Base-by-base conservation (phyloP, 1,140 invertebrate genomes). In the Drosophila kurseongensis region DNA sequence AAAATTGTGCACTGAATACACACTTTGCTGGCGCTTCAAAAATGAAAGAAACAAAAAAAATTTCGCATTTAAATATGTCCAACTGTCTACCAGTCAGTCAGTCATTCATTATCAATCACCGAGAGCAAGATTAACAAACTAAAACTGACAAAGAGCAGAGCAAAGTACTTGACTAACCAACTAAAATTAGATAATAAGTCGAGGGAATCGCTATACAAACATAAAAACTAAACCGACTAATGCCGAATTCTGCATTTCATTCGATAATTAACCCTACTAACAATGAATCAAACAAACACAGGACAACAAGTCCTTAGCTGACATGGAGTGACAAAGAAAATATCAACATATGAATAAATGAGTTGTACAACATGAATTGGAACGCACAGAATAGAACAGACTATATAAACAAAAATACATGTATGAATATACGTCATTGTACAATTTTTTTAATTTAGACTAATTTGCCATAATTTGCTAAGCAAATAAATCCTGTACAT, bases 401-500 rank as follows among this genome's bases (percentile, higher is more conserved):
- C 48, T 60, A 29, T 32, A 51, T 44, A 54, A 41, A 60, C 14
- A 44, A n/a, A 38, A 35, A 67, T 42, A 59, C 14, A 29, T 23
- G n/a, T 48, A 52, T 51, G 27, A 32, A 69, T 36, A 68, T 29
- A 18, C 50, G 32, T 55, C n/a, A 54, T 48, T 76, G 59, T 74
- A 78, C 38, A 35, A 66, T 58, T 54, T 69, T 61, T 57, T 82
- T 69, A 79, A 63, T 79, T 54, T 88, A 89, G 84, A 90, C 58
- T 89, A 81, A 81, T 88, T 72, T 90, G 86, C 86, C 86, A 90
- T 90, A 90, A 90, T 90, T 90, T 90, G 86, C 86, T 82, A 76
- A 90, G 86, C 86, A 90, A 90, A 90, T 90, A 61, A 61, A 80
- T 73, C 59, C 48, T 77, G 57, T 69, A 78, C 52, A 76, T 55